Conservation (phyloP, 2,888 invertebrate genomes). For the Ernsta delagoae region DNA sequence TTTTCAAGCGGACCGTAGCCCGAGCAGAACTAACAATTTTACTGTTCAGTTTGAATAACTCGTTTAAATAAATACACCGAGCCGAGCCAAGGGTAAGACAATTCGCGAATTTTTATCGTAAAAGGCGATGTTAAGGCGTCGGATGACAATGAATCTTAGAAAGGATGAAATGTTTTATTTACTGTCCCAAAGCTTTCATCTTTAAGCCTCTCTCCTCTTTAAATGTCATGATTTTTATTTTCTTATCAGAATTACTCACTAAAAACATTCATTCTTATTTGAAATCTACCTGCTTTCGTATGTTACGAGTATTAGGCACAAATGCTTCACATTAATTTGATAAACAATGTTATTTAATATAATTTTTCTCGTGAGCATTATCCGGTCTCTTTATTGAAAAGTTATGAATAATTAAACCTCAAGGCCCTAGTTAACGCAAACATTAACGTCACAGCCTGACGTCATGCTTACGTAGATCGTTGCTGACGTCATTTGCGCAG, state of each 20-base stretch:
- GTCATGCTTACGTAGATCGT: conserved; percentile 17
- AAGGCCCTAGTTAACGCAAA: no score
- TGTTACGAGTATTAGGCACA: no score
- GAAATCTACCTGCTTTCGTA: no score
- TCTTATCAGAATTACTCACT: no score
- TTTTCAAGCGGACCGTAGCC: conserved; percentile 32
- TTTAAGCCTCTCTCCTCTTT: no score
- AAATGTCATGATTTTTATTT: no score
- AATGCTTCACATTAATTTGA: no score
- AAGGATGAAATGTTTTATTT: conserved; percentile 1
- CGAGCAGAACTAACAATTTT: conserved; percentile 35
- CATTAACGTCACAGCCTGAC: conserved; percentile 6
- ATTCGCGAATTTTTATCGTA: conserved; percentile 5
- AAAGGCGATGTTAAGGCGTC: not conserved
- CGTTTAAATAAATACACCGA: conserved; percentile 24
- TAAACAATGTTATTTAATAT: no score
- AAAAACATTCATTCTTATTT: no score
- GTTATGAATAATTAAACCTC: not conserved
- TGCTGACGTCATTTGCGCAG: conserved; percentile 19
- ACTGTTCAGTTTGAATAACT: conserved; percentile 35
- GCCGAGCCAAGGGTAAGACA: conserved; percentile 15
- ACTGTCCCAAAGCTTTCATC: no score
- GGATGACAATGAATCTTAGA: conserved; percentile 1
- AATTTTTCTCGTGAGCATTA: no score
- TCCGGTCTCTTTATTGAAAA: no score